A percentile compares a stretch with the other conserved stretches of the same genome.
phyloP scores from a whole-genome alignment of 2,797 vertebrate species.

The Heliangelus exortis region DNA sequence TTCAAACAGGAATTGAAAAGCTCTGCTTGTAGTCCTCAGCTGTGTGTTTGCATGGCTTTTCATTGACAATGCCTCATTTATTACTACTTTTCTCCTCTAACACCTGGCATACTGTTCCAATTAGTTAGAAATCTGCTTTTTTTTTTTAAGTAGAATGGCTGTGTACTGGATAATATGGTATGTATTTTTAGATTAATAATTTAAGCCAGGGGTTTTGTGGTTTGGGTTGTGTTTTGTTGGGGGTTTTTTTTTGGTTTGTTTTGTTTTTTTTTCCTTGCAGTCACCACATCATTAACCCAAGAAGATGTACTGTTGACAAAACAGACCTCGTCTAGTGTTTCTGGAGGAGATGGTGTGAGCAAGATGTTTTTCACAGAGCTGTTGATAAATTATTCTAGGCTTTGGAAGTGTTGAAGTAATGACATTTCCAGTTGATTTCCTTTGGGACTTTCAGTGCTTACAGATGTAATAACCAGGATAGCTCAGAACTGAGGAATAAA shows the following conservation, averaged over 20 bases:
- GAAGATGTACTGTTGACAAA: constrained; percentile 43
- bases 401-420: constrained; percentile 13
- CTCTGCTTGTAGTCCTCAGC: constrained; percentile 27
- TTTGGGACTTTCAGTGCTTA: not conserved
- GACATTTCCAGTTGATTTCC: constrained; percentile 39
- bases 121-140: not conserved
- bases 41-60: constrained; percentile 66
- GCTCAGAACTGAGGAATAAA: not conserved
- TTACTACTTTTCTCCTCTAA: not conserved
- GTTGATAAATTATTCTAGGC: not conserved
- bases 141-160: not conserved
- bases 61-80: not conserved
- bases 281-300: not conserved
- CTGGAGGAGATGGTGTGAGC: not conserved
- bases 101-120: not conserved
- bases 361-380: not conserved
- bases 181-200: not conserved
- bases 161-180: constrained; percentile 25
- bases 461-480: not conserved
- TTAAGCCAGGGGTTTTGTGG: constrained; percentile 1
- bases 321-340: not conserved
- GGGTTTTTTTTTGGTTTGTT: no score
- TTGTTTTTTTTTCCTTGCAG: not conserved
- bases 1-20: not conserved
- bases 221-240: not conserved